Evolutionary conservation across 2,888 invertebrate species (phyloP).

Genomic region (Criorhina ranunculi): DNA sequence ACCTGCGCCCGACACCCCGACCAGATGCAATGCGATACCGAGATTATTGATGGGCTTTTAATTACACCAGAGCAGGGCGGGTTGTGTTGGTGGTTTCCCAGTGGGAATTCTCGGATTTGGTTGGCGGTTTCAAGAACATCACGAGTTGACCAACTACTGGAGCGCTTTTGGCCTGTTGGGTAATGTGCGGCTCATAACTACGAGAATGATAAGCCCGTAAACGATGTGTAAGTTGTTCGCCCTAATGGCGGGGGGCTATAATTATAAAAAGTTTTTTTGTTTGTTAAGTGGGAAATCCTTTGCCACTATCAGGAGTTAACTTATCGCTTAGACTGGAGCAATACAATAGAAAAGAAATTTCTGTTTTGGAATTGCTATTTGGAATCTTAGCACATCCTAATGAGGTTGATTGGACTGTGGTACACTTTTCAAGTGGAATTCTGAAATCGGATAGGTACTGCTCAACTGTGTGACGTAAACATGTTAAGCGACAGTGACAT

Average conservation of each 20-base stretch:
- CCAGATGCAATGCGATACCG: conserved; percentile 75
- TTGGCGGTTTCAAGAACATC: conserved; percentile 73
- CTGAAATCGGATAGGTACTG: too few relatives aligned
- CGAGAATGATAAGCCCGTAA: conserved; percentile 73
- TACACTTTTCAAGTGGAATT: too few relatives aligned
- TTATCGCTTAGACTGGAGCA: neutral
- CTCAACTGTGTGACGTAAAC: too few relatives aligned
- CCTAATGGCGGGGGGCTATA: conserved; percentile 59
- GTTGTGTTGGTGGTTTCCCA: conserved; percentile 57
- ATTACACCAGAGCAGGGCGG: conserved; percentile 60
- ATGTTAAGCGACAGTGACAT: too few relatives aligned
- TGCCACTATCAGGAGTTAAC: conserved; percentile 41
- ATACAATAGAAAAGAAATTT: neutral
- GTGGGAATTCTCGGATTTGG: conserved; percentile 69
- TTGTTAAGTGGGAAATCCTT: conserved; percentile 61
- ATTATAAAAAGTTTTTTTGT: conserved; percentile 66
- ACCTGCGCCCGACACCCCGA: conserved; percentile 73
- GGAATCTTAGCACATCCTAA: neutral
- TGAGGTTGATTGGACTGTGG: too few relatives aligned
- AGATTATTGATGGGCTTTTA: conserved; percentile 77
- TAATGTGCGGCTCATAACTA: conserved; percentile 70
- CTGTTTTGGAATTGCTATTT: neutral
- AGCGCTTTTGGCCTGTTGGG: conserved; percentile 42
- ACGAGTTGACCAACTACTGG: conserved; percentile 46
- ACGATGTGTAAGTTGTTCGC: conserved; percentile 71